Percentiles rank a stretch among this genome's conserved stretches.
Conservation (phyloP, 2,113 vertebrate genomes). For the Mugil cephalus region DNA sequence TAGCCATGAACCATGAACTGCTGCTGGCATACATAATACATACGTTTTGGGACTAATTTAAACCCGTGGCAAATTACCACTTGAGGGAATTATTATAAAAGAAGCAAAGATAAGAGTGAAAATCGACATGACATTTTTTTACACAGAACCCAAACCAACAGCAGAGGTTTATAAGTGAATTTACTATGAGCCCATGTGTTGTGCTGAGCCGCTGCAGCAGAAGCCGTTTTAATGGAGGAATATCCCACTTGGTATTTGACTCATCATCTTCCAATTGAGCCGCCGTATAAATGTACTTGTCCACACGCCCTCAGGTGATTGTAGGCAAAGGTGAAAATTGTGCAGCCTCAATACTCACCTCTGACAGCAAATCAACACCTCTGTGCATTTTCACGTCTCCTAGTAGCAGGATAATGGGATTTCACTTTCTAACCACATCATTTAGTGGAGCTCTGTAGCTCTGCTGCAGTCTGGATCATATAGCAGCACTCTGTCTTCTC, state of each 20-base stretch:
- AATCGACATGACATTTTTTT: too few relatives aligned
- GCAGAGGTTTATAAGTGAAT: too few relatives aligned
- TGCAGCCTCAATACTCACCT: slow-evolving; percentile 28
- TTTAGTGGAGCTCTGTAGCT: slow-evolving; percentile 9
- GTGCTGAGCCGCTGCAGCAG: not conserved
- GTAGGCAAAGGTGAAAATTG: slow-evolving; percentile 20
- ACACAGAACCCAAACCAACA: too few relatives aligned
- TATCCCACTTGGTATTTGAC: slow-evolving; percentile 1
- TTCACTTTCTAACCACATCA: slow-evolving; percentile 31
- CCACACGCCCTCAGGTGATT: slow-evolving; percentile 10
- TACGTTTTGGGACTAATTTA: too few relatives aligned
- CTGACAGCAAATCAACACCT: slow-evolving; percentile 30
- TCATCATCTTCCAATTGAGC: slow-evolving; percentile 20
- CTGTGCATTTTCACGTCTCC: slow-evolving; percentile 24
- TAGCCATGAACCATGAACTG: too few relatives aligned
- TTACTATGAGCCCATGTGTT: too few relatives aligned
- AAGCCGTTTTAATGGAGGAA: slow-evolving; percentile 1
- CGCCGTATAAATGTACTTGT: slow-evolving; percentile 15
- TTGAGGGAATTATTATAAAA: too few relatives aligned
- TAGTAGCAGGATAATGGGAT: slow-evolving; percentile 41
- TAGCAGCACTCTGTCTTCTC: not conserved
- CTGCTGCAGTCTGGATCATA: slow-evolving; percentile 23
- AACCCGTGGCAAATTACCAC: too few relatives aligned
- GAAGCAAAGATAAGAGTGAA: too few relatives aligned
- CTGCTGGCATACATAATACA: too few relatives aligned